Percentiles rank a stretch among this genome's conserved stretches.
Conservation (phyloP, 1,140 invertebrate species). For the Papilio polytes region DNA sequence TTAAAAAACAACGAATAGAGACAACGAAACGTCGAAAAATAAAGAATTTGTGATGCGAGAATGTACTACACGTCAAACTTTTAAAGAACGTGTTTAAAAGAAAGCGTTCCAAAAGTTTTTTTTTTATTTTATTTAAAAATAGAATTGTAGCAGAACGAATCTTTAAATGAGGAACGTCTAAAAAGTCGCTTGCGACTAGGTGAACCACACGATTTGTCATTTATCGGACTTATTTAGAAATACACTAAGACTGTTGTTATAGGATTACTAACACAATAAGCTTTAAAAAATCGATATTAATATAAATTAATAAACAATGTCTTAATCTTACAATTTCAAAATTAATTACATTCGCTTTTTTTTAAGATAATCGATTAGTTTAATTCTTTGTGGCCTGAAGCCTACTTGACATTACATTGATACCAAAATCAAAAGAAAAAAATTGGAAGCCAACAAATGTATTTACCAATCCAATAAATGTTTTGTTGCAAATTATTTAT, state of each 20-base stretch:
- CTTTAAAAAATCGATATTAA: background rate
- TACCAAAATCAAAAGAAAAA: too few relatives aligned
- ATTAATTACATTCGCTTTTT: background rate
- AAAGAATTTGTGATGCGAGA: conserved; percentile 27
- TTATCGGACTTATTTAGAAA: background rate
- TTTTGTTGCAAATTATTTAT: background rate
- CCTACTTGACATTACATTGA: background rate
- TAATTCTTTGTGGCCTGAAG: background rate
- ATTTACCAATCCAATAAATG: background rate
- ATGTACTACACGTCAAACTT: conserved; percentile 44
- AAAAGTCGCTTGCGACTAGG: conserved; percentile 53
- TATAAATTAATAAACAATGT: too few relatives aligned
- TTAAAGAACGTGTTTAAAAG: conserved; percentile 47
- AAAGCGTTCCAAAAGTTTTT: conserved; percentile 46
- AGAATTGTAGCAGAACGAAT: conserved; percentile 62
- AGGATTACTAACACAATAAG: background rate
- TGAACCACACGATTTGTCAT: conserved; percentile 2
- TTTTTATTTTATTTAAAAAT: conserved; percentile 46
- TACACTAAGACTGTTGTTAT: background rate
- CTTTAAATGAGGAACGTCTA: conserved; percentile 56
- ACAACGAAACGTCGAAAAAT: conserved; percentile 24
- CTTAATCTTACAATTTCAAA: background rate
- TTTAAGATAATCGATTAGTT: too few relatives aligned
- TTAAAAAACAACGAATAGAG: too few relatives aligned
- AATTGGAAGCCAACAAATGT: too few relatives aligned